phyloP scores from a whole-genome alignment of 1,140 invertebrate genomes.

The Patella vulgata region DNA sequence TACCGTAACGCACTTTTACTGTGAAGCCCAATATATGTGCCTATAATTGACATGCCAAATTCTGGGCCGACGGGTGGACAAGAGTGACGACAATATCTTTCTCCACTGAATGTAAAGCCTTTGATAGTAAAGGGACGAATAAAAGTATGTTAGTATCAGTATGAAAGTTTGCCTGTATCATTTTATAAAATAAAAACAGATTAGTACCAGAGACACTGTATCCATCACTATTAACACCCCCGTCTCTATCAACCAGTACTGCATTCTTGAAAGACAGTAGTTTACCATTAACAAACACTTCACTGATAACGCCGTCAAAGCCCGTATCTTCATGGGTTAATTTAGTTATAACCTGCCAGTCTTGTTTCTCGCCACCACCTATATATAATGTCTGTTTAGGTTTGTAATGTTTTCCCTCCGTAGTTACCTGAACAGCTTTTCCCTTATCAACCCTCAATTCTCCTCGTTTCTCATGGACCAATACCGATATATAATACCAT shows the following conservation, averaged over 20 bases:
- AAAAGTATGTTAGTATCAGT: no score
- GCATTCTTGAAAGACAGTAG: conserved; percentile 5
- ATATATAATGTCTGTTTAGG: conserved; percentile 11
- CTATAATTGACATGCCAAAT: no score
- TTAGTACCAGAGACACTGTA: conserved; percentile 19
- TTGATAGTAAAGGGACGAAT: no score
- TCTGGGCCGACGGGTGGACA: no score
- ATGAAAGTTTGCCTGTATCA: no score
- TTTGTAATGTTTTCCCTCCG: conserved; percentile 2
- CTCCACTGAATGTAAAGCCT: no score
- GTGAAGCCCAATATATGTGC: no score
- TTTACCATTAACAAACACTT: conserved; percentile 16
- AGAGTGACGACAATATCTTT: no score
- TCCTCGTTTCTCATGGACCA: conserved; percentile 2
- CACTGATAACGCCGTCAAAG: conserved; percentile 12
- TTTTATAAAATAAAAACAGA: no score
- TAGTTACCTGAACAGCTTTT: conserved; percentile 10
- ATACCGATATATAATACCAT: conserved; percentile 19
- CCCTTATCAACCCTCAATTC: conserved; percentile 18
- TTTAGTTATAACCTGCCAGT: conserved; percentile 5
- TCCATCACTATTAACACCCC: conserved; percentile 12
- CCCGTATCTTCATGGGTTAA: conserved; percentile 10
- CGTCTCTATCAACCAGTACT: conserved; percentile 10
- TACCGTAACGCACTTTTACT: no score
- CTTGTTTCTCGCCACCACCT: not conserved